A percentile compares a stretch with the other conserved stretches of the same genome.
Conservation (phyloP, 2,797 vertebrate genomes). For the Dicrostonyx torquatus region DNA sequence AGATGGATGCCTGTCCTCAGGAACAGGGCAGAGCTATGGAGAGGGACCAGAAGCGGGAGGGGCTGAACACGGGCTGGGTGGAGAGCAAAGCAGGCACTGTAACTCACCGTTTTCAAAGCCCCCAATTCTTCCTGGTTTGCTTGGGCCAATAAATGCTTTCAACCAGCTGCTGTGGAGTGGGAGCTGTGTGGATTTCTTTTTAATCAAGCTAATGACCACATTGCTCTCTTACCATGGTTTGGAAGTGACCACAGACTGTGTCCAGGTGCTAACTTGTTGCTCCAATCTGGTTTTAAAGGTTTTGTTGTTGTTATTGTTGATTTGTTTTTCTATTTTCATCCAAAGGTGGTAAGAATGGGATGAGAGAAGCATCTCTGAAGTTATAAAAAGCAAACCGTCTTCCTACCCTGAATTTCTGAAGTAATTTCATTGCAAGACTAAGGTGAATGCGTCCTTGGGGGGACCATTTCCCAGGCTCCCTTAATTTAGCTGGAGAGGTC, state of each 20-base stretch:
- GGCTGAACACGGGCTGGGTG: not conserved
- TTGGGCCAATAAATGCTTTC: conserved; percentile 44
- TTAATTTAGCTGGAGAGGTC: not conserved
- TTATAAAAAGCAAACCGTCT: not conserved
- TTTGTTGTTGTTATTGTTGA: not conserved
- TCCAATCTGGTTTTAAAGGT: conserved; percentile 18
- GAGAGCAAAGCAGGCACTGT: not conserved
- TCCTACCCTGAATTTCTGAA: not conserved
- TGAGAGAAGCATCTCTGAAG: not conserved
- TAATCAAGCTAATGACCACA: conserved; percentile 11
- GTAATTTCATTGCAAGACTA: not conserved
- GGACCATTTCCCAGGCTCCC: not conserved
- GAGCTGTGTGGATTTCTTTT: not conserved
- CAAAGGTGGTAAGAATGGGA: not conserved
- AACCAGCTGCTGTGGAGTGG: not conserved
- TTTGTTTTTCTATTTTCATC: not conserved
- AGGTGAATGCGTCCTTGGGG: not conserved
- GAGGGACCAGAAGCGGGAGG: not conserved
- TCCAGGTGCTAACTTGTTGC: not conserved
- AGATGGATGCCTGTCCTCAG: not conserved
- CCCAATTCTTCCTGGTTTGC: not conserved
- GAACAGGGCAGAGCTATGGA: not conserved
- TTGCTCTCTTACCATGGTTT: not conserved
- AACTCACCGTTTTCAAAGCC: not conserved
- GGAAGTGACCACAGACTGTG: not conserved